Conservation (phyloP, 2,888 invertebrate genomes). For the Dioctria rufipes region DNA sequence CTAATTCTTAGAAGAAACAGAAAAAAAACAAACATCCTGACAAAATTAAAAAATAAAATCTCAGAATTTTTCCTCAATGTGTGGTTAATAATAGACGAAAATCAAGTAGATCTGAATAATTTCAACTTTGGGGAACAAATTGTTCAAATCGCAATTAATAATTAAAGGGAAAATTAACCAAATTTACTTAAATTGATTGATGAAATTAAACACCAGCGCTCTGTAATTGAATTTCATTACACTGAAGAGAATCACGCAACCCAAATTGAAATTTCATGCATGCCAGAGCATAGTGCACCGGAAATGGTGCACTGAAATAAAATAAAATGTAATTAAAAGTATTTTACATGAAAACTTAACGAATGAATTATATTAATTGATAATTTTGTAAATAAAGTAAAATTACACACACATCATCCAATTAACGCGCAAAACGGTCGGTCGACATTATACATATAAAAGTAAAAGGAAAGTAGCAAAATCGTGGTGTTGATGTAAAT, state of each 20-base stretch:
- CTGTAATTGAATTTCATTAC: not conserved
- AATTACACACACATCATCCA: conserved; percentile 40
- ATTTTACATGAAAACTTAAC: conserved; percentile 1
- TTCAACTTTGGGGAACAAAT: not conserved
- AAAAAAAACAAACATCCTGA: not conserved
- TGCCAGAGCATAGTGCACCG: too few relatives aligned
- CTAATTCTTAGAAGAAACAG: not conserved
- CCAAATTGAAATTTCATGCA: too few relatives aligned
- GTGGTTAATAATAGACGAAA: not conserved
- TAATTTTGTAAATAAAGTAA: conserved; percentile 45
- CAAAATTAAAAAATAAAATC: too few relatives aligned
- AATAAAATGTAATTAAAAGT: conserved; percentile 26
- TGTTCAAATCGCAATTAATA: conserved; percentile 20
- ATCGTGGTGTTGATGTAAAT: not conserved
- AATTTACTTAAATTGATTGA: conserved; percentile 1
- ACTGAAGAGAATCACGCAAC: too few relatives aligned
- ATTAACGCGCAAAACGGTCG: not conserved
- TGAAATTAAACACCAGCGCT: not conserved
- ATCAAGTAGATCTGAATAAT: not conserved
- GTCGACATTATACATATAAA: not conserved
- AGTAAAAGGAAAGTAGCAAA: not conserved
- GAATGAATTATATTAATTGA: conserved; percentile 17
- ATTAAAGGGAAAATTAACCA: not conserved
- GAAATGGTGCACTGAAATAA: too few relatives aligned
- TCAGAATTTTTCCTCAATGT: too few relatives aligned